Evolutionary conservation across 2,797 vertebrate genomes (phyloP).

Genomic region (Melanotaenia pygmaea): DNA sequence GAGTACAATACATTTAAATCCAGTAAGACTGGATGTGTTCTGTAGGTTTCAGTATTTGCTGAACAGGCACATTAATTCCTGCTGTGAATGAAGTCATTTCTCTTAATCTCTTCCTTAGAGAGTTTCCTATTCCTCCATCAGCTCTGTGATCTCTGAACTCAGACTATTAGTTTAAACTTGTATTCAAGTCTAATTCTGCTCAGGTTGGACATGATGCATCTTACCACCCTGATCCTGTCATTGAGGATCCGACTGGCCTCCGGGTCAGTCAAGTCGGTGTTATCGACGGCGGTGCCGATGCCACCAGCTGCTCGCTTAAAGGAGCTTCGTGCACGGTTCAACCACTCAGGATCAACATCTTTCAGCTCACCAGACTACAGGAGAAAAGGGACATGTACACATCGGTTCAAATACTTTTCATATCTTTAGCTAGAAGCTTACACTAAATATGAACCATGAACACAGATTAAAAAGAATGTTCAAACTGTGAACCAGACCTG

Average conservation of each 20-base stretch:
- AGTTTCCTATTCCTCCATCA: no score
- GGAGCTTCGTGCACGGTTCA: slow-evolving; percentile 83
- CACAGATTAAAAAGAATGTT: no score
- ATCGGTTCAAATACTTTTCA: background rate
- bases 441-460: background rate
- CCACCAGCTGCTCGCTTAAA: slow-evolving; percentile 78
- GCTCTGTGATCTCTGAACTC: no score
- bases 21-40: no score
- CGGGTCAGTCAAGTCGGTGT: slow-evolving; percentile 80
- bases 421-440: background rate
- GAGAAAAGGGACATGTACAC: background rate
- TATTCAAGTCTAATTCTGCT: no score
- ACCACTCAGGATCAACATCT: slow-evolving; percentile 82
- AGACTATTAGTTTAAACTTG: no score
- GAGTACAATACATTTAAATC: no score
- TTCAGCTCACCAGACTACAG: slow-evolving; percentile 40
- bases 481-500: slow-evolving; percentile 4
- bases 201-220: background rate
- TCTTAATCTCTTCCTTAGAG: no score
- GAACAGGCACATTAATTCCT: no score
- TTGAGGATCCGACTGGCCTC: slow-evolving; percentile 87
- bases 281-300: slow-evolving; percentile 64
- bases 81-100: no score
- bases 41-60: no score
- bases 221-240: slow-evolving; percentile 91